These are phyloP conservation scores for Lithobates pipiens DNA, from an alignment of 2,797 vertebrate genomes.

Conservation along the genomic window DNA sequence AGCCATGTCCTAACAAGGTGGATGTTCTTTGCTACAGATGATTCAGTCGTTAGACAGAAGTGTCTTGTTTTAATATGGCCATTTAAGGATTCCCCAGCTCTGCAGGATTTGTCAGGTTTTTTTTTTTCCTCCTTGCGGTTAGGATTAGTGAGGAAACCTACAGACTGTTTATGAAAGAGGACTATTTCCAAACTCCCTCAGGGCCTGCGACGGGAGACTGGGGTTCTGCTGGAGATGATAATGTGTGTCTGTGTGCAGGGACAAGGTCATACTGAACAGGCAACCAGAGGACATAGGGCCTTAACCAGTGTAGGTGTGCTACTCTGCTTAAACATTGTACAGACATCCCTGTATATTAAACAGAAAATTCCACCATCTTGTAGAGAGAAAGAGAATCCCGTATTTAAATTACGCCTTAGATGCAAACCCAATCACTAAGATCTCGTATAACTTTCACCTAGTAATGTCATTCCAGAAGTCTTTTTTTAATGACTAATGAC, in stretches of 20 bases:
- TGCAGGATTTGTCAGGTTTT: constrained; percentile 11
- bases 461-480: too few species aligned
- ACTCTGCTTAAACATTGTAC: neutral
- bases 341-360: too few species aligned
- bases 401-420: neutral
- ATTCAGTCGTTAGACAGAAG: constrained; percentile 10
- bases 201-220: neutral
- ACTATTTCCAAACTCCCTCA: constrained; percentile 14
- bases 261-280: neutral
- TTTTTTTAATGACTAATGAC: too few species aligned
- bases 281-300: too few species aligned
- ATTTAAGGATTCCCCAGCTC: constrained; percentile 43
- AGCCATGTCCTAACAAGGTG: constrained; percentile 13
- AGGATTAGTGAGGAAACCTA: constrained; percentile 42
- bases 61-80: constrained; percentile 40
- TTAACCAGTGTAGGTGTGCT: neutral
- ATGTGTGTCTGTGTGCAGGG: neutral
- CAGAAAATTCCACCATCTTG: neutral
- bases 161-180: constrained; percentile 41
- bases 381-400: neutral
- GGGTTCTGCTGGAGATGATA: neutral
- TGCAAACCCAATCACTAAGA: too few species aligned
- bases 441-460: too few species aligned
- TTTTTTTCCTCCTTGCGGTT: constrained; percentile 15
- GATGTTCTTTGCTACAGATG: constrained; percentile 16